Conservation (phyloP, 2,113 vertebrate genomes). For the Nannobrachium achirus region DNA sequence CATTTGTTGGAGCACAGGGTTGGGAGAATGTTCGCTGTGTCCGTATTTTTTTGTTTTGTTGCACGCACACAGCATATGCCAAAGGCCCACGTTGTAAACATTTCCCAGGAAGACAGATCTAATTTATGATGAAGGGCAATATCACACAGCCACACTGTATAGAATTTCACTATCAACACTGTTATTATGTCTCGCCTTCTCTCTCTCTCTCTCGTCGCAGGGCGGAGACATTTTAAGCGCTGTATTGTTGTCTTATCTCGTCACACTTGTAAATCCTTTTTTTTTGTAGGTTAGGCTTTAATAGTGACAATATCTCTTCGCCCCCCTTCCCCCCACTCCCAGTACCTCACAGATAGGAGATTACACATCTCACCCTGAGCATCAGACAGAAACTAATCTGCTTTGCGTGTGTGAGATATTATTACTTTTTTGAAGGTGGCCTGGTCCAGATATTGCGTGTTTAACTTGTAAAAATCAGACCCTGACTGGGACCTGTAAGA, state of each 20-base stretch:
- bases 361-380: constrained; percentile 75
- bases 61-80: background rate
- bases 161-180: constrained; percentile 26
- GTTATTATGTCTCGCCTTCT: constrained; percentile 37
- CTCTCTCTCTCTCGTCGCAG: constrained; percentile 29
- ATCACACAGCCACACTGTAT: constrained; percentile 27
- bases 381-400: constrained; percentile 74
- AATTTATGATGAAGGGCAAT: constrained; percentile 36
- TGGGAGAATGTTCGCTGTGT: background rate
- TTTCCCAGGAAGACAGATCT: constrained; percentile 7
- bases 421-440: constrained; percentile 11
- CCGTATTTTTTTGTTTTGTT: background rate
- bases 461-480: constrained; percentile 56
- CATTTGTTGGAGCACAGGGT: constrained; percentile 6
- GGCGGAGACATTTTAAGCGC: constrained; percentile 49
- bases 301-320: constrained; percentile 50
- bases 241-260: constrained; percentile 66
- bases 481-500: background rate
- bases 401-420: constrained; percentile 47
- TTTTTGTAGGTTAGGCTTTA: constrained; percentile 78
- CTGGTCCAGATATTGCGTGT: constrained; percentile 62
- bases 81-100: constrained; percentile 8
- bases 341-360: constrained; percentile 66
- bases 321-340: constrained; percentile 47
- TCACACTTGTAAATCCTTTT: constrained; percentile 75